Base-by-base conservation (phyloP, 1,140 invertebrate species). In the Colletes gigas region DNA sequence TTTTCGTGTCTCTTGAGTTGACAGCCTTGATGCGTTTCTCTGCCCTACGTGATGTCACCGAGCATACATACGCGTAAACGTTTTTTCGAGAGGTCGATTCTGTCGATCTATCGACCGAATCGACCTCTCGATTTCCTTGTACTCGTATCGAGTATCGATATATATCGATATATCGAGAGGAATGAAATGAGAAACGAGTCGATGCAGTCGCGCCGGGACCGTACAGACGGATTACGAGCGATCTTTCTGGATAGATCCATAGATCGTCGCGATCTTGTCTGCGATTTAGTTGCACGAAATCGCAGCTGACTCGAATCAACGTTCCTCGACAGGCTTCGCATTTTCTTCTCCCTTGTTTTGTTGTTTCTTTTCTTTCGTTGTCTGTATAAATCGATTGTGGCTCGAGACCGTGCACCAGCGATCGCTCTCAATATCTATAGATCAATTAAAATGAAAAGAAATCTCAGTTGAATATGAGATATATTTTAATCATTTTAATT, bases 151-250 rank as follows among this genome's bases (percentile, higher is more conserved):
- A 47, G 44, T 47, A 47, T 47, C 44, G 59, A 9, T 63, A 15
- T 72, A 30, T 78, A 30, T 63, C 6, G 47, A 39, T 71, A 52
- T 63, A 21, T 52, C 14, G 41, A 6, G 55, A 47, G 8, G 12
- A 50, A 1, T 73, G 30, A 30, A 30, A 30, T 30, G 30, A 30
- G 30, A 30, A 19, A 10, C 14, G 15, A 21, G 4, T 19, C 30
- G 54, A 21, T 14, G 15, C n/a, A 17, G 15, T 14, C 17, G 50
- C 55, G 15, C 62, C n/a, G n/a, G 75, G 66, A 78, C 75, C 62
- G 75, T 70, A 78, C 75, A 78, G 75, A 78, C 67, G 75, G 75
- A 78, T 70, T 52, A 62, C 66, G 74, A 77, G 14, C 47, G 21
- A 52, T 50, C 30, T 30, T 14, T 14, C 15, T 2, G 17, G 47